Conservation (phyloP, 1,140 invertebrate genomes). For the Procambarus clarkii region DNA sequence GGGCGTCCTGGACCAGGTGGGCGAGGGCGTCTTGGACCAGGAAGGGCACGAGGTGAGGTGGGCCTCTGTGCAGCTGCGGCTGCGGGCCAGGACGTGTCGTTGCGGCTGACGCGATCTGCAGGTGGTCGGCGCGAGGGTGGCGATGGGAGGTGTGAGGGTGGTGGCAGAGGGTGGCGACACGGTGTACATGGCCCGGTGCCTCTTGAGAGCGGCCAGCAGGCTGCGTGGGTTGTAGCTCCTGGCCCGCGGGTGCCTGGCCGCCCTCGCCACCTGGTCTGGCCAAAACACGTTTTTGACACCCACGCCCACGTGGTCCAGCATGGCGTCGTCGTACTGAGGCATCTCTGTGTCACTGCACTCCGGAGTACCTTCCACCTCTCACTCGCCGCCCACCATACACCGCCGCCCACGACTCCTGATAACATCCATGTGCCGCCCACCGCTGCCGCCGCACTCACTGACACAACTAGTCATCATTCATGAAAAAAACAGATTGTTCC, state of each 20-base stretch:
- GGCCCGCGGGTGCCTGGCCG: background rate
- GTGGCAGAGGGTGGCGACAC: conserved; percentile 21
- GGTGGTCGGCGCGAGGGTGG: background rate
- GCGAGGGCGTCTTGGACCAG: conserved; percentile 44
- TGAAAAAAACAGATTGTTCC: background rate
- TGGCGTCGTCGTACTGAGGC: conserved; percentile 56
- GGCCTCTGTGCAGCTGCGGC: conserved; percentile 38
- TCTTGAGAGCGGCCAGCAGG: conserved; percentile 44
- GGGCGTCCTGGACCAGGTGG: background rate
- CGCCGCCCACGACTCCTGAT: background rate
- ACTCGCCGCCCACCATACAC: background rate
- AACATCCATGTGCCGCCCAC: background rate
- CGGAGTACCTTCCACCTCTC: background rate
- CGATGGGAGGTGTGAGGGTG: conserved; percentile 1
- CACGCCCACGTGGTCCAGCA: conserved; percentile 42
- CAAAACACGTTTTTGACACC: conserved; percentile 53
- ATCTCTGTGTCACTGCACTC: background rate
- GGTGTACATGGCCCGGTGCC: conserved; percentile 42
- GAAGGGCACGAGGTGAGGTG: background rate
- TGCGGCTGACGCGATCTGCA: background rate
- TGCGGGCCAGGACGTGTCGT: conserved; percentile 13
- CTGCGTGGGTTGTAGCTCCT: conserved; percentile 1
- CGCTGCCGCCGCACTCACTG: background rate
- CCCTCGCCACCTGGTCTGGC: conserved; percentile 36
- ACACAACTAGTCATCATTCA: too few relatives aligned